Percentiles rank a stretch among this genome's conserved stretches.
Evolutionary conservation across 2,113 vertebrate species (phyloP).

Genomic region (Oriolus oriolus): DNA sequence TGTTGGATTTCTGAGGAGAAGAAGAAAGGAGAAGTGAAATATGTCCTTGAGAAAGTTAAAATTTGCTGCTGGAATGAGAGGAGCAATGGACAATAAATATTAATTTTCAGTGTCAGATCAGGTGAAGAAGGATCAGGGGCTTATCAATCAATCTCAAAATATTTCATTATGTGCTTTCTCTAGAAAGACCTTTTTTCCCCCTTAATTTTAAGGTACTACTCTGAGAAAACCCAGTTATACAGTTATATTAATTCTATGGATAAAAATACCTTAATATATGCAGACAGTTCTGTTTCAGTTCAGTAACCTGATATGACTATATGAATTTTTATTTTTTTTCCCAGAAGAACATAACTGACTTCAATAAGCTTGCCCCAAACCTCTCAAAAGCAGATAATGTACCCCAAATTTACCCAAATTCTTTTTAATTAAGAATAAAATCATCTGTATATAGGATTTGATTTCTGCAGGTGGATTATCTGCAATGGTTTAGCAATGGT

Average conservation of each 20-base stretch:
- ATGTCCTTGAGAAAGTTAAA: background rate
- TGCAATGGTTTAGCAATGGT: background rate
- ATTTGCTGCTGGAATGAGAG: background rate
- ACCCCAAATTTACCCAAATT: background rate
- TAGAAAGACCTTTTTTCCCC: background rate
- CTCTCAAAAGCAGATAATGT: background rate
- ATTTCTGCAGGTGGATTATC: background rate
- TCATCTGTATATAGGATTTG: background rate
- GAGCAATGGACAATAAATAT: background rate
- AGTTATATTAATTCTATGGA: background rate
- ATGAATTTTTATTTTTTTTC: background rate
- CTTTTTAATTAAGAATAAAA: background rate
- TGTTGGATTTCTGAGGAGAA: background rate
- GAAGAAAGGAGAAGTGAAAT: background rate
- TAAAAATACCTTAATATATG: background rate
- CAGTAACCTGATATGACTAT: background rate
- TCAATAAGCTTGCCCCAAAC: background rate
- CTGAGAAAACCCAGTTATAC: background rate
- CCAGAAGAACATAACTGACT: background rate
- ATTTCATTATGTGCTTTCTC: background rate
- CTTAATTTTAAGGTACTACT: background rate
- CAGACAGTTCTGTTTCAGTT: slow-evolving; percentile 20
- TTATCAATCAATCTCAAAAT: background rate
- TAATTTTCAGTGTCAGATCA: background rate
- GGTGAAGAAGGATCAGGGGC: background rate